These are phyloP conservation scores for Cyprinus carpio DNA, from an alignment of 2,113 vertebrate species.

Conservation along the genomic window DNA sequence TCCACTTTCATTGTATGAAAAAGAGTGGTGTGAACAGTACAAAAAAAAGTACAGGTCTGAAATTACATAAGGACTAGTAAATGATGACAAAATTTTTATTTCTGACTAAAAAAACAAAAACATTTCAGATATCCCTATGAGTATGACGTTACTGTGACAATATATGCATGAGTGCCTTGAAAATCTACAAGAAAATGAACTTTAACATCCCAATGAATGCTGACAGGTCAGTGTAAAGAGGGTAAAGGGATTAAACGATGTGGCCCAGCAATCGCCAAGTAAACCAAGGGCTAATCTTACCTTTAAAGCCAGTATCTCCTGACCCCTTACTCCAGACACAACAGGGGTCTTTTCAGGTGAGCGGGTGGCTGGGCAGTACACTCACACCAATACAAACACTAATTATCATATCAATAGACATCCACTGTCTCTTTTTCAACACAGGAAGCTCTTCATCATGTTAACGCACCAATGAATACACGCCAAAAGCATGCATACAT, in stretches of 20 bases:
- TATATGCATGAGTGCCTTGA: background rate
- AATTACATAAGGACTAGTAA: background rate
- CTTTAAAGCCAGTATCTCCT: slow-evolving; percentile 58
- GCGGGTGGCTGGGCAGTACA: slow-evolving; percentile 22
- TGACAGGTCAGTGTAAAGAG: slow-evolving; percentile 60
- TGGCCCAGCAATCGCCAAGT: slow-evolving; percentile 51
- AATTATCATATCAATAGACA: slow-evolving; percentile 47
- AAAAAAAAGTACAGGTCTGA: background rate
- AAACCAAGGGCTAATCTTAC: slow-evolving; percentile 64
- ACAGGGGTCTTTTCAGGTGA: slow-evolving; percentile 50
- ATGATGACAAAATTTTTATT: background rate
- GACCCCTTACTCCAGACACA: slow-evolving; percentile 43
- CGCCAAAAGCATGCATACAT: background rate
- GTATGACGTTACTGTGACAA: background rate
- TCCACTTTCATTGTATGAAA: background rate
- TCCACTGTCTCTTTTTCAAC: slow-evolving; percentile 32
- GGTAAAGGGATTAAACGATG: slow-evolving; percentile 66
- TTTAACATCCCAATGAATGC: slow-evolving; percentile 43
- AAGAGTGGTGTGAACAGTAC: background rate
- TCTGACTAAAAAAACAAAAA: background rate
- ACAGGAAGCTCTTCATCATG: slow-evolving; percentile 24
- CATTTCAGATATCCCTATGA: background rate
- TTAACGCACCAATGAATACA: background rate
- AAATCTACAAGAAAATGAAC: slow-evolving; percentile 5
- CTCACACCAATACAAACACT: slow-evolving; percentile 36